Base-by-base conservation (phyloP, 2,888 invertebrate species). In the Limenitis camilla region DNA sequence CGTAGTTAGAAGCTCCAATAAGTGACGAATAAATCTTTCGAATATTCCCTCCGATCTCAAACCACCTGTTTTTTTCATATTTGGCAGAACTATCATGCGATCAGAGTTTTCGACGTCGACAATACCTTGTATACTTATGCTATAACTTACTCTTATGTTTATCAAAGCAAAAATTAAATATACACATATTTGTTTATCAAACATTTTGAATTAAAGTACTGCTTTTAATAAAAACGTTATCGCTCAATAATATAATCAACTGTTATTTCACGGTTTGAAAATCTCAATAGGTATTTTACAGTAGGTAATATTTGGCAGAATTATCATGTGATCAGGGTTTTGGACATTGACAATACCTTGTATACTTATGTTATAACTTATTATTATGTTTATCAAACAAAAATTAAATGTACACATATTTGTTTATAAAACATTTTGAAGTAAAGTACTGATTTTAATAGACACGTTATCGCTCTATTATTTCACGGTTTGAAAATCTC, bases 11-110 rank as follows among this genome's bases (percentile, higher is more conserved):
- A 74, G 36, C 33, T 70, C 63, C 1, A 82, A 52, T 6, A 72
- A 61, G 6, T 63, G 62, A 31, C 58, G 63, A 29, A 83, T n/a
- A 61, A 84, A 81, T 8, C 41, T 63, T 53, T 65, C 70, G 45
- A 83, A 84, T 35, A 76, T 71, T 5, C 68, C 72, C 38, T 69
- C 58, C 1, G 60, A 41, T 55, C 52, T 56, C 6, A 55, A 38
- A 28, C 40, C 43, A 39, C 29, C 49, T 32, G 9, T 11, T 1
- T 38, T 50, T 55, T 52, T 50, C 47, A 42, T 42, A n/a, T 45
- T 9, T 9, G 48, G 48, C 19, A 57, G 49, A 35, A 48, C 30
- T 40, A 57, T 10, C 39, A 54, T 11, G 5, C 47, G 47, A 2
- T 32, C 39, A 6, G 54, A 49, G 28, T 56, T 49, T 0, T 49